A percentile compares a stretch with the other conserved stretches of the same genome.
Evolutionary conservation across 2,113 vertebrate genomes (phyloP).

Genomic region (Lasiurus cinereus): DNA sequence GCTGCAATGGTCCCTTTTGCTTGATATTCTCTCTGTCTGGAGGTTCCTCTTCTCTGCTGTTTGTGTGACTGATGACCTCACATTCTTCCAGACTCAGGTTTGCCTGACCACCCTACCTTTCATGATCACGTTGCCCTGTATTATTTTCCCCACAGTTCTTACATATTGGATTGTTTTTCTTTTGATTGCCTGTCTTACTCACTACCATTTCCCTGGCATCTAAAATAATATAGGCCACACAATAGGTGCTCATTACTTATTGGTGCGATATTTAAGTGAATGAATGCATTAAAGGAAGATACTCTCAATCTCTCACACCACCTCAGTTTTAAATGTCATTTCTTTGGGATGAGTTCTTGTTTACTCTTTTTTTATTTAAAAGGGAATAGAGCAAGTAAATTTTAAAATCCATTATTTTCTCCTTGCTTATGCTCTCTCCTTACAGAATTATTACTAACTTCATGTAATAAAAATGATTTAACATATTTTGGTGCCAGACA

Average conservation of each 20-base stretch:
- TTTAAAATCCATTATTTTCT: conserved; percentile 11
- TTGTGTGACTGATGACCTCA: neutral
- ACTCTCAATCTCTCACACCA: neutral
- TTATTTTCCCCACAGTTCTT: neutral
- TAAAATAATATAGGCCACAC: neutral
- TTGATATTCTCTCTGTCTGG: neutral
- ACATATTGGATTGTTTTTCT: neutral
- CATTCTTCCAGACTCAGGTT: neutral
- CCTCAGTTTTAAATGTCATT: neutral
- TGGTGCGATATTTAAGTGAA: neutral
- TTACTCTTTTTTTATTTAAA: conserved; percentile 26
- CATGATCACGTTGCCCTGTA: neutral
- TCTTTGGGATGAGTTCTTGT: neutral
- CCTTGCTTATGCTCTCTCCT: neutral
- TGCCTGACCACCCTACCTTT: neutral
- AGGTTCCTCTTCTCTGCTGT: neutral
- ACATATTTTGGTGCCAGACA: neutral
- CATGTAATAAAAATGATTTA: conserved; percentile 17
- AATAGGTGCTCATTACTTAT: neutral
- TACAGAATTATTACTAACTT: neutral
- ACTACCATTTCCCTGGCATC: neutral
- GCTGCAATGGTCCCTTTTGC: neutral
- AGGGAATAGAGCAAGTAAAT: neutral
- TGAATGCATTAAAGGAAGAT: neutral
- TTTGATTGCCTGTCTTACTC: conserved; percentile 13